A percentile compares a stretch with the other conserved stretches of the same genome.
These are phyloP conservation scores for Ophraella communa DNA, from an alignment of 2,888 invertebrate species.

Conservation along the genomic window DNA sequence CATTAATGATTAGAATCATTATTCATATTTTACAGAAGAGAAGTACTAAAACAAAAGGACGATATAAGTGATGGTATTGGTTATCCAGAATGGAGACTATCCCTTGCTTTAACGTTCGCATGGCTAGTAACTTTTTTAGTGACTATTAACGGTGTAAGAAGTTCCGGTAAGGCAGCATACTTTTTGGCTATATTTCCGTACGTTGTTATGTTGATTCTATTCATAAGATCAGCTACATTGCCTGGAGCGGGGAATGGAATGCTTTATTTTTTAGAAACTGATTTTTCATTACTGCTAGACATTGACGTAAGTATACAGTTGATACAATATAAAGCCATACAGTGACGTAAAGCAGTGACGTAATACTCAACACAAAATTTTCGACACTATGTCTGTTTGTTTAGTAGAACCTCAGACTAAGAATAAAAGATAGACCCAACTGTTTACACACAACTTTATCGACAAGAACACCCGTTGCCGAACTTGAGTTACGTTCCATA, in stretches of 20 bases:
- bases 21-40: slow-evolving; percentile 55
- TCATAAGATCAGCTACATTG: slow-evolving; percentile 70
- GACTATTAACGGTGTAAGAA: slow-evolving; percentile 75
- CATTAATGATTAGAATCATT: no score
- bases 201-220: slow-evolving; percentile 75
- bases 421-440: no score
- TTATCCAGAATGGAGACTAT: slow-evolving; percentile 72
- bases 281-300: slow-evolving; percentile 76
- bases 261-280: slow-evolving; percentile 78
- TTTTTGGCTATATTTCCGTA: slow-evolving; percentile 90
- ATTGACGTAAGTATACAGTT: slow-evolving; percentile 69
- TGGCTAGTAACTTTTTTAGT: slow-evolving; percentile 75
- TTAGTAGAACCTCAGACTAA: no score
- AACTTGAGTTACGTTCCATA: no score
- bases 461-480: no score
- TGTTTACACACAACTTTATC: no score
- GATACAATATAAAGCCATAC: no score
- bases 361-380: no score
- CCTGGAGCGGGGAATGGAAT: slow-evolving; percentile 79
- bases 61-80: slow-evolving; percentile 61
- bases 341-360: no score
- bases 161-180: slow-evolving; percentile 83
- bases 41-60: slow-evolving; percentile 62
- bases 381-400: no score
- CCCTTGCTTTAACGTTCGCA: slow-evolving; percentile 69